Percentiles rank a stretch among this genome's conserved stretches.
phyloP scores from a whole-genome alignment of 2,888 invertebrate species.

The Rotaria macrura region DNA sequence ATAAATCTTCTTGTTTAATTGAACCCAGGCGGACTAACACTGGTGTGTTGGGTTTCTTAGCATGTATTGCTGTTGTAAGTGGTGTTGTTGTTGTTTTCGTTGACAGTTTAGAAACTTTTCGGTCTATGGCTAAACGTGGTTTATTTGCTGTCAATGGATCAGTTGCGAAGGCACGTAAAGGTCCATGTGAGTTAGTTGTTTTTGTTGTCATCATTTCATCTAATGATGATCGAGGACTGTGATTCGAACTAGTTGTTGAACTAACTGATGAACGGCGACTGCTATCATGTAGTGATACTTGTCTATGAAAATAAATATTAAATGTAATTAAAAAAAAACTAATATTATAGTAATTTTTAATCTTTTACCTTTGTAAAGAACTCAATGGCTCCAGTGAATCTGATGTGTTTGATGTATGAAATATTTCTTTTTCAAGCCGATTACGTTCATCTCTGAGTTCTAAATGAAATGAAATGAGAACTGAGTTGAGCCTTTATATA shows the following conservation, averaged over 20 bases:
- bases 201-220: not conserved
- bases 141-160: not conserved
- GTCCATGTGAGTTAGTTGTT: not conserved
- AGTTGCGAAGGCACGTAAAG: not conserved
- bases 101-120: not conserved
- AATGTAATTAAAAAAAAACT: not conserved
- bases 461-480: not conserved
- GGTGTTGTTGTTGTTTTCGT: not conserved
- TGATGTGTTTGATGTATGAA: not conserved
- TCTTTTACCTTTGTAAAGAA: not conserved
- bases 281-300: not conserved
- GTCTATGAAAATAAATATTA: not conserved
- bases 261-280: not conserved
- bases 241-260: not conserved
- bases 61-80: no score
- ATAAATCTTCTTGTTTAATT: slow-evolving; percentile 14
- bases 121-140: not conserved
- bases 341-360: not conserved
- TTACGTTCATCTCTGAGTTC: slow-evolving; percentile 11
- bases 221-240: not conserved
- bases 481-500: no score
- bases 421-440: slow-evolving; percentile 17
- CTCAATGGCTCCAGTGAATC: not conserved
- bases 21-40: not conserved
- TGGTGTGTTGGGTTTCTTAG: not conserved